These are phyloP conservation scores for Melanitta fusca DNA, from an alignment of 2,797 vertebrate species.

Conservation along the genomic window DNA sequence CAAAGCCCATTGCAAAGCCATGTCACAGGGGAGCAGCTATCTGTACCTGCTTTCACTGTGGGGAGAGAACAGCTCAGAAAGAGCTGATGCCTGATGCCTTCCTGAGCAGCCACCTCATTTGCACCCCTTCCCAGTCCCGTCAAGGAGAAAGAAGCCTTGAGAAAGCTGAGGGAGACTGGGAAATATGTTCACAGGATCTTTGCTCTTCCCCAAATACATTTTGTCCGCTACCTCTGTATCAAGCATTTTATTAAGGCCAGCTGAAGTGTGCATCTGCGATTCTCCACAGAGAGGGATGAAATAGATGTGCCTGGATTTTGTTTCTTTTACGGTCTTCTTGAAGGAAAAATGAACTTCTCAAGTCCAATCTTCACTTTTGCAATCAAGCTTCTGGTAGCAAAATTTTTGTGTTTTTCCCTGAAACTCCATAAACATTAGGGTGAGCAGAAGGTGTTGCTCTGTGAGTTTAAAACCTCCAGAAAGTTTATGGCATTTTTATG, in stretches of 20 bases:
- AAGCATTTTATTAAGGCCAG: background rate
- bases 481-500: conserved; percentile 14
- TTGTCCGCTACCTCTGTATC: background rate
- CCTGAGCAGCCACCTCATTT: accelerated
- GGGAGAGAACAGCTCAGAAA: background rate
- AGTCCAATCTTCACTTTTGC: background rate
- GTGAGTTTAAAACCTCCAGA: background rate
- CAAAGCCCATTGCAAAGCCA: accelerated
- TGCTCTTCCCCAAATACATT: background rate
- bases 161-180: background rate
- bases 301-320: background rate
- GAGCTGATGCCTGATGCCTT: background rate
- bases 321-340: background rate
- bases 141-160: background rate
- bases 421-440: background rate
- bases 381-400: background rate
- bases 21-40: background rate
- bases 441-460: background rate
- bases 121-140: accelerated
- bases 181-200: background rate
- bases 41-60: background rate
- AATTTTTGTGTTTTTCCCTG: background rate
- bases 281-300: background rate
- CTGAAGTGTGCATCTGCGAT: background rate
- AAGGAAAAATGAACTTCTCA: background rate